Evolutionary conservation across 2,888 invertebrate species (phyloP), one percentile per base, ranked within the genome.

Genomic region (Ischnus inquisitorius): DNA sequence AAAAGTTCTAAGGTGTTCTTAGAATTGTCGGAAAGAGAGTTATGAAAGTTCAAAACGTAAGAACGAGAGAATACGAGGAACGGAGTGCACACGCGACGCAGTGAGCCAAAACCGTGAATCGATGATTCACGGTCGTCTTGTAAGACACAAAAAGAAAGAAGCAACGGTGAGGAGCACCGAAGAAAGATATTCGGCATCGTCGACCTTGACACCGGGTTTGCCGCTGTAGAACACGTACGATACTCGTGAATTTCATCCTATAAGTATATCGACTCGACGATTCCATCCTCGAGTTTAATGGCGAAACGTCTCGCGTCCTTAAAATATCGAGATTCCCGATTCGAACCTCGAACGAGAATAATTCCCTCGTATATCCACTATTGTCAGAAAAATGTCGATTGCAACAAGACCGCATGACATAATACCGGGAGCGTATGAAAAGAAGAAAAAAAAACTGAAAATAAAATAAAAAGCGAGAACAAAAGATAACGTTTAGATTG

Each of bases 101-200:
- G 28, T 60, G 25, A 12, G 48, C 62, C 75, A 57, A 76, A 76
- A 76, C 39, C 16, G 67, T 43, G 57, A 54, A 76, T 76, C 76
- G 76, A 76, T 76, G 57, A 76, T 76, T 76, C 76, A 67, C 43
- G 65, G 67, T 41, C 76, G 67, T 67, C 76, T 67, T 46, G 68
- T 25, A 12, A 19, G 67, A 22, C 4, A 41, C 12, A 54, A 12
- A 48, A 51, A 64, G 62, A 64, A 74, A 48, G 62, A 64, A 25
- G 34, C 12, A 12, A 46, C 16, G 62, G n/a, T 43, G 12, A 41
- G 16, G 25, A 48, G 3, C 10, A 54, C 1, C 19, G 10, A 10
- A 54, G 54, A 54, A 54, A 22, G 54, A 10, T 22, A 54, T 71
- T 54, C 19, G 28, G 46, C 14, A 71, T 71, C 57, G 39, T 39